Conservation (phyloP, 2,113 vertebrate species). For the Brachirus orientalis region DNA sequence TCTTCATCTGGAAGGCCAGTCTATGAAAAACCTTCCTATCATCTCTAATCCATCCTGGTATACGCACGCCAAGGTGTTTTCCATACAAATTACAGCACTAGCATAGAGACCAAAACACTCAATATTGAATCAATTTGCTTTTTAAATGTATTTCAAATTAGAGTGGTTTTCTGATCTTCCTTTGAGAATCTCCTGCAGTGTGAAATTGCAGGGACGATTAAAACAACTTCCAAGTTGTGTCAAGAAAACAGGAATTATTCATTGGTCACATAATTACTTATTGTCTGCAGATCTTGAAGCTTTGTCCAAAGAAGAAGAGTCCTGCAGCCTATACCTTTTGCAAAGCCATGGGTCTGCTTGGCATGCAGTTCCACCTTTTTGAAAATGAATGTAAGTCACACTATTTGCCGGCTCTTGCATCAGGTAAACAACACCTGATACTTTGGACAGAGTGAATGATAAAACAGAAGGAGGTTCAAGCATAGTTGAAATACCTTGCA, state of each 20-base stretch:
- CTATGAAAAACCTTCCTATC: slow-evolving; percentile 11
- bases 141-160: slow-evolving; percentile 12
- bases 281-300: slow-evolving; percentile 90
- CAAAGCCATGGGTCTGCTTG: slow-evolving; percentile 92
- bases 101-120: too few relatives aligned
- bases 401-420: neutral
- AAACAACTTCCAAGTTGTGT: too few relatives aligned
- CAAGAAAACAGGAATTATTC: too few relatives aligned
- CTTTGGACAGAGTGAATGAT: neutral
- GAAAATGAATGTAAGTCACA: slow-evolving; percentile 94
- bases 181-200: too few relatives aligned
- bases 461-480: too few relatives aligned
- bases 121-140: neutral
- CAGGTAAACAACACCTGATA: neutral
- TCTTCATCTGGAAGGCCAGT: slow-evolving; percentile 48
- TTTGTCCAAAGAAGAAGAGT: slow-evolving; percentile 98
- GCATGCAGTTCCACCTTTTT: slow-evolving; percentile 97
- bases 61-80: slow-evolving; percentile 34
- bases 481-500: too few relatives aligned
- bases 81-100: slow-evolving; percentile 13
- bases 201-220: too few relatives aligned
- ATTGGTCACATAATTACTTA: neutral
- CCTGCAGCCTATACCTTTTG: slow-evolving; percentile 96
- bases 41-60: too few relatives aligned
- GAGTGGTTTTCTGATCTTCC: neutral